These are phyloP conservation scores for Aselliscus stoliczkanus DNA, from an alignment of 2,797 vertebrate genomes.

Conservation along the genomic window DNA sequence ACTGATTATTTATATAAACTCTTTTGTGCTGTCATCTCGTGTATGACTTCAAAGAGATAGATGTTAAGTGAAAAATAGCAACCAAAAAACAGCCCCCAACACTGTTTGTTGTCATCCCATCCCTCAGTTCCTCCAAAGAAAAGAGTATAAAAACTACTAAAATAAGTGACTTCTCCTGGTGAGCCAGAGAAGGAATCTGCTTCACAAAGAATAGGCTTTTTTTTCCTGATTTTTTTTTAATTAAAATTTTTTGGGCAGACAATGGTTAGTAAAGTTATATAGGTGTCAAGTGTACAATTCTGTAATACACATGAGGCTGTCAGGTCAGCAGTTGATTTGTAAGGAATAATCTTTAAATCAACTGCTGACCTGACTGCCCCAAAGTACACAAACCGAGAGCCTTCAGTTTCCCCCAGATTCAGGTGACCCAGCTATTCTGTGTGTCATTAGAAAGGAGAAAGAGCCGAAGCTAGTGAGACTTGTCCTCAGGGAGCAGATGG, in stretches of 20 bases:
- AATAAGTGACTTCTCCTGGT: background rate
- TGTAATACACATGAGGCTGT: no score
- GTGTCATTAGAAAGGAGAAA: background rate
- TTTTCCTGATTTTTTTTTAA: no score
- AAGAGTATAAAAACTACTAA: background rate
- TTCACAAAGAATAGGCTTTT: background rate
- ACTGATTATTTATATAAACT: background rate
- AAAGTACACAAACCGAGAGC: background rate
- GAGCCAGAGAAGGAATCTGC: background rate
- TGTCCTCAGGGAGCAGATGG: background rate
- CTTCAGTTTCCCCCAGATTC: background rate
- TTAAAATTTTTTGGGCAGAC: no score
- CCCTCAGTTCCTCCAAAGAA: background rate
- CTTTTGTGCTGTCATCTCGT: background rate
- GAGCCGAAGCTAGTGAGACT: background rate
- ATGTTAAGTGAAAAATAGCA: background rate
- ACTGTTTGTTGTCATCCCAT: background rate
- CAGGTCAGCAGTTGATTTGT: background rate
- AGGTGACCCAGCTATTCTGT: background rate
- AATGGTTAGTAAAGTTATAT: no score
- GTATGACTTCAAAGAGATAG: background rate
- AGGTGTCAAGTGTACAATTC: no score
- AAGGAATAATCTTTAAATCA: background rate
- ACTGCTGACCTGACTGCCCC: background rate
- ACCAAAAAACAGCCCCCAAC: background rate